phyloP scores from a whole-genome alignment of 2,888 invertebrate genomes.

The Agonum fuliginosum region DNA sequence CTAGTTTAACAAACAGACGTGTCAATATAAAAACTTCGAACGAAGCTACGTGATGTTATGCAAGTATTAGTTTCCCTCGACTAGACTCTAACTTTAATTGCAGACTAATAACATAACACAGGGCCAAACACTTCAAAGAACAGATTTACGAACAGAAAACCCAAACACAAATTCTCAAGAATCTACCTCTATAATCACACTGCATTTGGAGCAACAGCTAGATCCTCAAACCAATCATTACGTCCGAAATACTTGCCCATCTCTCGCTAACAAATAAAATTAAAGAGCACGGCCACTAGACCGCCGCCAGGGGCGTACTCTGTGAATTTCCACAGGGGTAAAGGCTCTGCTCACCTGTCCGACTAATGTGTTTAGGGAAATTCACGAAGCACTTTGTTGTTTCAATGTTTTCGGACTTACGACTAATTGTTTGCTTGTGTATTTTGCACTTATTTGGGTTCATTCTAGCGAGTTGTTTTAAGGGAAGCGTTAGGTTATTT shows the following conservation, averaged over 20 bases:
- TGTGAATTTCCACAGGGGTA: conserved; percentile 1
- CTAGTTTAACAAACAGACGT: too few species aligned
- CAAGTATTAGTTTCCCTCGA: background rate
- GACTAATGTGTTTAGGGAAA: conserved; percentile 42
- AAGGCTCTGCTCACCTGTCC: conserved; percentile 1
- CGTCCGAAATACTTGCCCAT: conserved; percentile 40
- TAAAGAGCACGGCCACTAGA: conserved; percentile 16
- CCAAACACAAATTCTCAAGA: conserved; percentile 29
- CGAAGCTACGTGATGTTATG: background rate
- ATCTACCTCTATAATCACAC: conserved; percentile 33
- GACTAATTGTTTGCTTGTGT: conserved; percentile 35
- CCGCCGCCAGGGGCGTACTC: conserved; percentile 22
- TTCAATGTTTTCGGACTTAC: conserved; percentile 39
- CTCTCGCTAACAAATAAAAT: conserved; percentile 43
- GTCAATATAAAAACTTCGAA: too few species aligned
- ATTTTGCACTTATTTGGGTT: conserved; percentile 39
- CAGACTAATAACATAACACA: conserved; percentile 8
- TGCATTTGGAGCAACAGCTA: conserved; percentile 24
- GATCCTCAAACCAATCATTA: conserved; percentile 15
- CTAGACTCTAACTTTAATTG: conserved; percentile 23
- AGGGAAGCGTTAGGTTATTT: conserved; percentile 32
- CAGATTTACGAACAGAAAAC: conserved; percentile 10
- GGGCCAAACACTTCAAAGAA: conserved; percentile 37
- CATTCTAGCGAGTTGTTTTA: conserved; percentile 35
- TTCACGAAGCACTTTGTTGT: conserved; percentile 29